Conservation (phyloP, 2,888 invertebrate species). For the Cryptocheilus praepositus region DNA sequence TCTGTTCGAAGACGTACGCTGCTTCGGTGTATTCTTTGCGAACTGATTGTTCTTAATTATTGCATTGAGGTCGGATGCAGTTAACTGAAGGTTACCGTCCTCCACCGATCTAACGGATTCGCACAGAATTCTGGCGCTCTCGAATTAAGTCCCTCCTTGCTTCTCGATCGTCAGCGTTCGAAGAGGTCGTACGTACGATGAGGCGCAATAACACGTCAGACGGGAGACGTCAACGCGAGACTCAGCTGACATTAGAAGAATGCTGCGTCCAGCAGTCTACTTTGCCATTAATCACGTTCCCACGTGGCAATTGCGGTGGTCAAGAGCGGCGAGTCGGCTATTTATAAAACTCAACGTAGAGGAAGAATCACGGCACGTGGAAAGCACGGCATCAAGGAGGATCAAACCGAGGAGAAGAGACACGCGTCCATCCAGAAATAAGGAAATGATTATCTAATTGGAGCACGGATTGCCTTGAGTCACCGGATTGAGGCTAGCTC, state of each 20-base stretch:
- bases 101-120: conserved; percentile 33
- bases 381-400: too few species aligned
- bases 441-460: conserved; percentile 49
- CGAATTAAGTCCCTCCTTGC: not conserved
- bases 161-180: too few species aligned
- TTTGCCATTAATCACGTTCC: too few species aligned
- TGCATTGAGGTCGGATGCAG: conserved; percentile 68
- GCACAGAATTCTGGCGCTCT: not conserved
- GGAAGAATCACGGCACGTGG: not conserved
- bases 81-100: conserved; percentile 57
- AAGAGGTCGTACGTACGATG: too few species aligned
- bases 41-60: conserved; percentile 67
- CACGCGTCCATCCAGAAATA: conserved; percentile 27
- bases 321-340: too few species aligned
- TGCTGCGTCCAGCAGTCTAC: too few species aligned
- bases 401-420: too few species aligned
- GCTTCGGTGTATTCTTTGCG: conserved; percentile 48
- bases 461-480: conserved; percentile 11
- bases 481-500: not conserved
- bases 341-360: not conserved
- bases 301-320: too few species aligned
- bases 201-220: too few species aligned
- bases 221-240: too few species aligned
- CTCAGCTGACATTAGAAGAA: too few species aligned
- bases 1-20: conserved; percentile 29